A percentile compares a stretch with the other conserved stretches of the same genome.
phyloP scores from a whole-genome alignment of 1,140 invertebrate genomes.

The Hyles vespertilio region DNA sequence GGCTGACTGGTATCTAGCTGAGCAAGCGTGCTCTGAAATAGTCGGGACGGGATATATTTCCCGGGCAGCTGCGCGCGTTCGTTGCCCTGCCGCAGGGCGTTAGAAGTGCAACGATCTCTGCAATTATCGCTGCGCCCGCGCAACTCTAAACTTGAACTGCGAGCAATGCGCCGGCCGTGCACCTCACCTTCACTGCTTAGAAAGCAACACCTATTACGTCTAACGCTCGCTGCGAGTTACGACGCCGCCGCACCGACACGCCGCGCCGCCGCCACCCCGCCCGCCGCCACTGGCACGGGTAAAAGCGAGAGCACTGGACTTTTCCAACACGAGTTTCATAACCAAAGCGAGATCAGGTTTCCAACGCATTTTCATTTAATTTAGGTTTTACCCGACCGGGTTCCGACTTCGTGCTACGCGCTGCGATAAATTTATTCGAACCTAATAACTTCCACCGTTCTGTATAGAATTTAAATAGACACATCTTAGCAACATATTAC shows the following conservation, averaged over 20 bases:
- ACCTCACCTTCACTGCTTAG: constrained; percentile 71
- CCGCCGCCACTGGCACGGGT: constrained; percentile 37
- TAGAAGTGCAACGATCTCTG: constrained; percentile 70
- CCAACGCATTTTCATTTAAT: too few species aligned
- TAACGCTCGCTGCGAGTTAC: constrained; percentile 33
- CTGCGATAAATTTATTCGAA: too few species aligned
- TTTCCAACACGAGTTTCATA: constrained; percentile 14
- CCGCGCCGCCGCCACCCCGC: constrained; percentile 7
- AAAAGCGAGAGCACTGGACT: constrained; percentile 60
- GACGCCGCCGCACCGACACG: too few species aligned
- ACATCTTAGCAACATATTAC: too few species aligned
- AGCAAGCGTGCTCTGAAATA: constrained; percentile 69
- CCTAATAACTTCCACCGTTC: too few species aligned
- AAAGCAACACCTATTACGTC: constrained; percentile 68
- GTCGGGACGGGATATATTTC: constrained; percentile 71
- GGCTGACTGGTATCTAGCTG: constrained; percentile 36
- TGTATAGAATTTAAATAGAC: too few species aligned
- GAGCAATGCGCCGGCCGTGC: constrained; percentile 47
- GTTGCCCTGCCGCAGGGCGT: constrained; percentile 66
- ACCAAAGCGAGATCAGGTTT: too few species aligned
- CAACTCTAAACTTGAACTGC: constrained; percentile 68
- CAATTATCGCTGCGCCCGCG: constrained; percentile 52
- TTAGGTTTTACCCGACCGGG: too few species aligned
- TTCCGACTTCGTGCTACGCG: too few species aligned
- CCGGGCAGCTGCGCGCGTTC: constrained; percentile 69